Conservation (phyloP, 2,888 invertebrate species). For the Tromatobia lineatoria region DNA sequence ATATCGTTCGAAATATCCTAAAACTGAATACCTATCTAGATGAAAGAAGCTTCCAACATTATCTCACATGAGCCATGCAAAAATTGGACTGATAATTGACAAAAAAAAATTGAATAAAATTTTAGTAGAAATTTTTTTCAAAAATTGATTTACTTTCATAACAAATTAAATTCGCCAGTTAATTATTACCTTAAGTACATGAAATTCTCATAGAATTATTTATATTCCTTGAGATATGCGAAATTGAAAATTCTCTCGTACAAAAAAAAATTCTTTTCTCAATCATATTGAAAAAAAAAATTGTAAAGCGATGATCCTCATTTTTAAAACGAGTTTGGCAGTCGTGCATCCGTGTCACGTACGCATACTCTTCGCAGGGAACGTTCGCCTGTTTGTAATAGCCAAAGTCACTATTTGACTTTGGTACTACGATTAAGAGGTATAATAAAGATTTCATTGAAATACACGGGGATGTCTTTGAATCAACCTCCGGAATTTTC, state of each 20-base stretch:
- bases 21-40: too few relatives aligned
- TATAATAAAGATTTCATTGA: constrained; percentile 83
- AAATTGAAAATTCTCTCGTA: background rate
- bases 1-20: too few relatives aligned
- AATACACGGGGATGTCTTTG: constrained; percentile 65
- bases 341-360: constrained; percentile 40
- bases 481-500: background rate
- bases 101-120: too few relatives aligned
- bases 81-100: too few relatives aligned
- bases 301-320: background rate
- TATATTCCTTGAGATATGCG: background rate
- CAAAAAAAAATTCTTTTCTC: background rate
- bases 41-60: too few relatives aligned
- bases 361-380: constrained; percentile 56
- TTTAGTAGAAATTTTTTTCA: too few relatives aligned
- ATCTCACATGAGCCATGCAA: too few relatives aligned
- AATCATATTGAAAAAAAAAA: background rate
- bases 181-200: background rate
- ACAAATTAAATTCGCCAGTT: too few relatives aligned
- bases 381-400: constrained; percentile 76
- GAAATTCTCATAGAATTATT: background rate
- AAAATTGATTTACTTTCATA: too few relatives aligned
- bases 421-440: constrained; percentile 76
- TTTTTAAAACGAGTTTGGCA: constrained; percentile 32
- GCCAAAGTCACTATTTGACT: constrained; percentile 81